Percentiles rank a stretch among this genome's conserved stretches.
Evolutionary conservation across 2,113 vertebrate genomes (phyloP).

Genomic region (Albula goreensis): DNA sequence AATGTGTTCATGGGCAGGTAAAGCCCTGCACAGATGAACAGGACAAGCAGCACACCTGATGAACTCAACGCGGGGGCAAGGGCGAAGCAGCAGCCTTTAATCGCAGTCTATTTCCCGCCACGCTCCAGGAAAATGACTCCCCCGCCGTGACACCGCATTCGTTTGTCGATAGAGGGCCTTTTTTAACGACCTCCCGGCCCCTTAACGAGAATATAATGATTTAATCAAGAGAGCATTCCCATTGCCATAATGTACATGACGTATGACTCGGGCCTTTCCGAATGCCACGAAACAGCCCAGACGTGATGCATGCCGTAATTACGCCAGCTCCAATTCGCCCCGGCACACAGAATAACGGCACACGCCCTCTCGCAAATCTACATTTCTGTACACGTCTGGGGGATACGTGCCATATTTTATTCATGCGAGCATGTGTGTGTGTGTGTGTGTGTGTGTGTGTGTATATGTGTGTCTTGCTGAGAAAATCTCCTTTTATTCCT

Average conservation of each 20-base stretch:
- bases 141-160: background rate
- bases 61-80: no score
- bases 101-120: background rate
- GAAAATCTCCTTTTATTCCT: conserved; percentile 33
- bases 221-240: conserved; percentile 32
- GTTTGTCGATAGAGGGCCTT: background rate
- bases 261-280: background rate
- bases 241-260: conserved; percentile 20
- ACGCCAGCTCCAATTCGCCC: conserved; percentile 26
- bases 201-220: conserved; percentile 34
- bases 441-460: no score
- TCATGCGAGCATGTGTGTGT: conserved; percentile 17
- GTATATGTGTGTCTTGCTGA: no score
- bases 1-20: background rate
- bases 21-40: background rate
- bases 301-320: conserved; percentile 39
- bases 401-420: conserved; percentile 39
- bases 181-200: conserved; percentile 14
- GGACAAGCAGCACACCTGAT: background rate
- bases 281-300: background rate
- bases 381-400: conserved; percentile 25
- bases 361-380: conserved; percentile 18
- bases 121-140: background rate
- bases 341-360: background rate
- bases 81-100: background rate